Evolutionary conservation across 2,797 vertebrate genomes (phyloP).

Genomic region (Hemibagrus guttatus): DNA sequence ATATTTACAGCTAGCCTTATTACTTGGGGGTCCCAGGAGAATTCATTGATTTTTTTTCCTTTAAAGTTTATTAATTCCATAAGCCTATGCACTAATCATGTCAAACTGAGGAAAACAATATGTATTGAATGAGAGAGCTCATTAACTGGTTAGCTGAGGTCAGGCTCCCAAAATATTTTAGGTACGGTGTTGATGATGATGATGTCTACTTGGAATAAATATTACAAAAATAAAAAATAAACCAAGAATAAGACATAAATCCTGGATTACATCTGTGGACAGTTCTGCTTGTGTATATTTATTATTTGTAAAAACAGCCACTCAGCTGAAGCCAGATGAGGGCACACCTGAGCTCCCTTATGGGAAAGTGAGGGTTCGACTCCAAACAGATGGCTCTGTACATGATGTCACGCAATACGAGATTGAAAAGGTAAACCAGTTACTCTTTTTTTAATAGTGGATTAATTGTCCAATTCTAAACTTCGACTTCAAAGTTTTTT

Average conservation of each 20-base stretch:
- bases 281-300: not conserved
- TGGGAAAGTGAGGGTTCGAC: conserved; percentile 80
- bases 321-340: conserved; percentile 90
- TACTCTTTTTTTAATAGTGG: not conserved
- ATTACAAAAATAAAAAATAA: not conserved
- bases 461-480: not conserved
- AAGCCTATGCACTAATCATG: not conserved
- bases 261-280: too few relatives aligned
- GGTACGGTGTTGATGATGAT: not conserved
- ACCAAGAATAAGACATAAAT: not conserved
- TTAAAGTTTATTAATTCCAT: not conserved
- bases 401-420: conserved; percentile 79
- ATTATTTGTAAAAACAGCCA: conserved; percentile 73
- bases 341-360: conserved; percentile 85
- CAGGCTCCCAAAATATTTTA: not conserved
- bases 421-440: conserved; percentile 79
- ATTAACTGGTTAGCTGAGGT: not conserved
- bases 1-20: conserved; percentile 7
- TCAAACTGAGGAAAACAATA: not conserved
- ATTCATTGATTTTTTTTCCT: not conserved
- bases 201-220: not conserved
- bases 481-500: not conserved
- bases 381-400: conserved; percentile 74
- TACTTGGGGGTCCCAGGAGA: conserved; percentile 24
- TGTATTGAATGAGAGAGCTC: too few relatives aligned